Conservation (phyloP, 2,113 vertebrate species). For the Trichechus manatus region DNA sequence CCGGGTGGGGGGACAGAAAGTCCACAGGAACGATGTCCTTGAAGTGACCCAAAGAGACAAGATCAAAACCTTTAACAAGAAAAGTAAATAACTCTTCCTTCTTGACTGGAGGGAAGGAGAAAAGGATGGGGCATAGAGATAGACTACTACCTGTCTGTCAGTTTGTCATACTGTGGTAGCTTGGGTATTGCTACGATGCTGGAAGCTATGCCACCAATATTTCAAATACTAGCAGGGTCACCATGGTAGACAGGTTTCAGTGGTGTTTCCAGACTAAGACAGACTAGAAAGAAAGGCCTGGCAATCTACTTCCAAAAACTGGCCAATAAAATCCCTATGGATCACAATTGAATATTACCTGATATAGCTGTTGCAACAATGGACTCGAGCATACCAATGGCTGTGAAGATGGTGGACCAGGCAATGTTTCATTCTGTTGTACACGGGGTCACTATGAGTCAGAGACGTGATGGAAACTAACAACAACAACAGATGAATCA, state of each 20-base stretch:
- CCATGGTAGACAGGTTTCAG: too few relatives aligned
- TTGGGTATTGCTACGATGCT: background rate
- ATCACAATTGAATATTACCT: background rate
- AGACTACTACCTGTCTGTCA: background rate
- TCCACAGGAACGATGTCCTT: background rate
- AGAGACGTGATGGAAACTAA: too few relatives aligned
- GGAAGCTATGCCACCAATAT: background rate
- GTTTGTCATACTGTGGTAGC: too few relatives aligned
- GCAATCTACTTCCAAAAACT: background rate
- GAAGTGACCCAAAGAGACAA: background rate
- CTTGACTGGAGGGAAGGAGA: background rate
- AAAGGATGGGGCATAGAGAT: background rate
- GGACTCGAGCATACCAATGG: background rate
- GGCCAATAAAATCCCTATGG: background rate
- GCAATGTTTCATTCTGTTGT: background rate
- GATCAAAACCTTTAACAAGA: background rate
- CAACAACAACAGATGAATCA: background rate
- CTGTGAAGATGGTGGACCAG: background rate
- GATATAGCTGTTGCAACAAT: background rate
- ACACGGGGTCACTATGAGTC: too few relatives aligned
- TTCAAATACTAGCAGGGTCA: background rate
- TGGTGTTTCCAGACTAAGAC: too few relatives aligned
- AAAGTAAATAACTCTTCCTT: background rate
- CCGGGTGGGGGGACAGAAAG: background rate
- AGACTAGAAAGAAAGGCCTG: too few relatives aligned